phyloP scores from a whole-genome alignment of 2,113 vertebrate species.

The Mugil cephalus region DNA sequence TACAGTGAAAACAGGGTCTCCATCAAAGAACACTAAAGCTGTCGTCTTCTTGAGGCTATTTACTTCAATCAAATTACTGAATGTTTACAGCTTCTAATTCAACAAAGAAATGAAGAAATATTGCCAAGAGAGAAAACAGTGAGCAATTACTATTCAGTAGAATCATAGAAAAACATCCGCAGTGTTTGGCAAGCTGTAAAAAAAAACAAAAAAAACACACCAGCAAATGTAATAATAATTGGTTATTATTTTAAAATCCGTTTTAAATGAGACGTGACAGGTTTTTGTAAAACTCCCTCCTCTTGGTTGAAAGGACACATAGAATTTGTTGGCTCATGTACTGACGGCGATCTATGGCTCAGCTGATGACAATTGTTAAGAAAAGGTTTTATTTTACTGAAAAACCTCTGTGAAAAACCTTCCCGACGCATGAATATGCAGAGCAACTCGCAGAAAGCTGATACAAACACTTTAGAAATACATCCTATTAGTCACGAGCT shows the following conservation, averaged over 20 bases:
- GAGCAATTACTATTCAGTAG: conserved; percentile 8
- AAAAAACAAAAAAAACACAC: too few species aligned
- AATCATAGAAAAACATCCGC: conserved; percentile 16
- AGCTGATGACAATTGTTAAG: background rate
- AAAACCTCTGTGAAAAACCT: too few species aligned
- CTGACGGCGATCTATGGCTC: background rate
- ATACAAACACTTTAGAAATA: background rate
- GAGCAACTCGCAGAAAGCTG: background rate
- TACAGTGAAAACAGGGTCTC: conserved; percentile 3
- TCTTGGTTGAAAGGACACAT: too few species aligned
- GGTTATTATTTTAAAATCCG: background rate
- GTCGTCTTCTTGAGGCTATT: conserved; percentile 12
- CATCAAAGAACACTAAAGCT: background rate
- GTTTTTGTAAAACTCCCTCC: too few species aligned
- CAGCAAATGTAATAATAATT: conserved; percentile 1
- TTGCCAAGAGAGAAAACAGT: conserved; percentile 13
- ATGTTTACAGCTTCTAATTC: conserved; percentile 23
- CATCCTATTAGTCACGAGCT: background rate
- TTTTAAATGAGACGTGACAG: background rate
- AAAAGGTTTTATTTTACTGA: background rate
- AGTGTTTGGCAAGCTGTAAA: conserved; percentile 14
- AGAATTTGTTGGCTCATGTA: background rate
- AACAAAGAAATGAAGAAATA: conserved; percentile 14
- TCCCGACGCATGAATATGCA: too few species aligned
- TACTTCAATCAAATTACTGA: conserved; percentile 26